A percentile compares a stretch with the other conserved stretches of the same genome.
These are phyloP conservation scores for Lycocerus yunnanus DNA, from an alignment of 2,888 invertebrate species.

Conservation along the genomic window DNA sequence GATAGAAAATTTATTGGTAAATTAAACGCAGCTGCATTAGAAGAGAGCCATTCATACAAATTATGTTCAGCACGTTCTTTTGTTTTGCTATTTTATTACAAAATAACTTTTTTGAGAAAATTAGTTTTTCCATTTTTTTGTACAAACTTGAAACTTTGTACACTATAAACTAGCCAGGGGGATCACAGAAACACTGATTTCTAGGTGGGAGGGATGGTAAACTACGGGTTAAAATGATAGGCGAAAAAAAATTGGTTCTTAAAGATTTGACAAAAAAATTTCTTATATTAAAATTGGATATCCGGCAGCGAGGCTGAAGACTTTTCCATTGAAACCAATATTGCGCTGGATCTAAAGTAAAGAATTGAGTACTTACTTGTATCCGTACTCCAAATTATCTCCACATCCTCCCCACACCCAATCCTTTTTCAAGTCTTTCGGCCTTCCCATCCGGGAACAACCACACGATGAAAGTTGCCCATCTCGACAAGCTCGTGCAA, in stretches of 20 bases:
- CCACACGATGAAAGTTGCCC: conserved; percentile 89
- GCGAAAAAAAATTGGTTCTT: too few species aligned
- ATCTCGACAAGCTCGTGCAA: conserved; percentile 89
- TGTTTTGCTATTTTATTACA: neutral
- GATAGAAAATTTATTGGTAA: neutral
- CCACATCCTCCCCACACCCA: conserved; percentile 99
- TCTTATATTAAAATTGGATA: too few species aligned
- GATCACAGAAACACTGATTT: too few species aligned
- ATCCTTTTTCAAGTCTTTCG: conserved; percentile 82
- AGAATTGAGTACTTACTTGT: conserved; percentile 68
- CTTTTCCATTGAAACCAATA: too few species aligned
- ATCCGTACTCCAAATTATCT: conserved; percentile 95
- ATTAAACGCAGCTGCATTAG: conserved; percentile 5
- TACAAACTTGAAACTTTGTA: too few species aligned
- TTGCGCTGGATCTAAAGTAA: too few species aligned
- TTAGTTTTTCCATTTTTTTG: neutral
- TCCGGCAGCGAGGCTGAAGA: too few species aligned
- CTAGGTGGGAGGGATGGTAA: too few species aligned
- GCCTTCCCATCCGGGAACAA: conserved; percentile 82
- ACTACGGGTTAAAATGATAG: too few species aligned
- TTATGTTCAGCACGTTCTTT: neutral
- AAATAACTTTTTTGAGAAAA: neutral
- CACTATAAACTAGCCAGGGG: too few species aligned
- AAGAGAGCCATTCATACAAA: neutral
- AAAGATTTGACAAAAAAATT: too few species aligned